These are phyloP conservation scores for Caenorhabditis inopinata DNA, from an alignment of 1,140 invertebrate species.

Conservation along the genomic window DNA sequence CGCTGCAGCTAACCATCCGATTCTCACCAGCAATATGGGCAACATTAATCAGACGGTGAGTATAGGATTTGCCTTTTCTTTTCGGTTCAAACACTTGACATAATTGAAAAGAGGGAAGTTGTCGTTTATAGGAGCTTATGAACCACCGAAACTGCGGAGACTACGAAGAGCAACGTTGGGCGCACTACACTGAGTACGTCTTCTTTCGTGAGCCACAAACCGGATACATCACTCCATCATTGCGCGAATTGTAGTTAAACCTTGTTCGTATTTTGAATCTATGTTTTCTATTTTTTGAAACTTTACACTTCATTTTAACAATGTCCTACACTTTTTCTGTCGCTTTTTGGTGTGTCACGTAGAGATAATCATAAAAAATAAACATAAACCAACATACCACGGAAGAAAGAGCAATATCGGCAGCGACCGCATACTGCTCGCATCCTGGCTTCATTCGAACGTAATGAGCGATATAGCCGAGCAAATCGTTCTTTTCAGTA, in stretches of 20 bases:
- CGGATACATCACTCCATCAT: constrained; percentile 23
- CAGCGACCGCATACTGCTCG: not conserved
- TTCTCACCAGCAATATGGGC: constrained; percentile 36
- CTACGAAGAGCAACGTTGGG: constrained; percentile 65
- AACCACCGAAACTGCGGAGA: constrained; percentile 64
- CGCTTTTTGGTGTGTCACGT: not conserved
- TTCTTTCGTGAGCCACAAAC: constrained; percentile 61
- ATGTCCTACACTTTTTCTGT: not conserved
- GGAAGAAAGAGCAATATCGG: not conserved
- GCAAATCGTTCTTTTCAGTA: not conserved
- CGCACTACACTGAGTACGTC: constrained; percentile 66
- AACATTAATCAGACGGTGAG: constrained; percentile 2
- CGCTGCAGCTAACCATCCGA: constrained; percentile 47
- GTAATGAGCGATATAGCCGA: not conserved
- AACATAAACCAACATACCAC: not conserved
- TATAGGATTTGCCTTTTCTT: not conserved
- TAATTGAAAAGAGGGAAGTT: not conserved
- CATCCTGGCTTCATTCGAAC: not conserved
- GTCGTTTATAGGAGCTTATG: constrained; percentile 59
- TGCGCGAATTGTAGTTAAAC: not conserved
- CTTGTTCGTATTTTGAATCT: not conserved
- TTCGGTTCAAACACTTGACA: not conserved
- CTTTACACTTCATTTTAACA: too few relatives aligned
- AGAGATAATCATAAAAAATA: not conserved
- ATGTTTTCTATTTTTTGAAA: not conserved